Base-by-base conservation (phyloP, 2,113 vertebrate species). In the Talpa occidentalis region DNA sequence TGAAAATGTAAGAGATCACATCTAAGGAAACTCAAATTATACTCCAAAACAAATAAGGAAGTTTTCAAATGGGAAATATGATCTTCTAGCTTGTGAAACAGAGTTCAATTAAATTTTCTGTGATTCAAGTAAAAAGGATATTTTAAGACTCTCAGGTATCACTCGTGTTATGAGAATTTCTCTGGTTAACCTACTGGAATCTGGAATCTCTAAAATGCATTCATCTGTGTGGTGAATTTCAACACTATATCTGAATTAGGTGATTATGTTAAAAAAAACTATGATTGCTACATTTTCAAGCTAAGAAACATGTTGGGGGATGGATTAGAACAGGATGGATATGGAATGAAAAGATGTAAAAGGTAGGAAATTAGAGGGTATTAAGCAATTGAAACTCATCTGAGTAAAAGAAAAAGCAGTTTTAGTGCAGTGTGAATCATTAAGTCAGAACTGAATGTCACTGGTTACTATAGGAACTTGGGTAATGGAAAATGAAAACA, bases 391-490 rank as follows among this genome's bases (percentile, higher is more conserved):
- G 94, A 90, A 95, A 97, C 73, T 87, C 81, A 88, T 95, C 80
- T 84, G 72, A 94, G 85, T 93, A 94, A 93, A 96, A 93, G 84
- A 67, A 94, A 94, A 91, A 47, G 60, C 79, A 80, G 66, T 95
- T 97, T 97, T 84, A 49, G 32, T 95, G 80, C 59, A n/a, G 0
- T 17, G 30, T 87, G 91, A 94, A 90, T 87, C 72, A 84, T 94
- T 90, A 93, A 95, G 66, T 73, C 67, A 69, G 81, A 35, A 60
- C 44, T 90, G 92, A 93, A 88, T 92, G 77, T 90, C 84, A 73
- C 84, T 78, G 90, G 91, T 97, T 96, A 95, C 92, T 90, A 95
- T 94, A 92, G 85, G 81, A 96, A 96, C 95, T 89, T 93, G 88
- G 56, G 28, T 81, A 90, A 90, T 49, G n/a, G 88, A 92, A 95